These are phyloP conservation scores for Sminthurinus aureus DNA, from an alignment of 2,888 invertebrate genomes.

Conservation along the genomic window DNA sequence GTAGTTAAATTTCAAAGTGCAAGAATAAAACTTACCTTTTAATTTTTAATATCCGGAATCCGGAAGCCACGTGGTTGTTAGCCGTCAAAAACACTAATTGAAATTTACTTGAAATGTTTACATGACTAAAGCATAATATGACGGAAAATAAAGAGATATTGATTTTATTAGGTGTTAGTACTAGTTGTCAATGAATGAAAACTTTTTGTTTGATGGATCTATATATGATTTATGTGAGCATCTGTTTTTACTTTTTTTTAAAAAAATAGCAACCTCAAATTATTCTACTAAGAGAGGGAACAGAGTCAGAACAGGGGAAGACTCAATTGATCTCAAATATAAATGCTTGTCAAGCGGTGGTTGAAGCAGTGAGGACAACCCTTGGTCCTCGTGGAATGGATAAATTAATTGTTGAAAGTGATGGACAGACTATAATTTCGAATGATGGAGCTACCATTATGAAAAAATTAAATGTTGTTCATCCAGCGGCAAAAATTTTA, in stretches of 20 bases:
- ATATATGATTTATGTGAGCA: too few species aligned
- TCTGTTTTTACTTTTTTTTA: not conserved
- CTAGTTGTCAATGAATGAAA: too few species aligned
- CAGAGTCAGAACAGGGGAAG: conserved; percentile 94
- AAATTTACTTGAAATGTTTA: too few species aligned
- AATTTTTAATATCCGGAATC: too few species aligned
- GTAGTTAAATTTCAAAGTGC: too few species aligned
- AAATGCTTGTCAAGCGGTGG: conserved; percentile 94
- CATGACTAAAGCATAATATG: too few species aligned
- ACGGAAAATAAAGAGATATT: too few species aligned
- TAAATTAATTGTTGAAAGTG: conserved; percentile 91
- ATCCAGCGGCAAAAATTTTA: conserved; percentile 96
- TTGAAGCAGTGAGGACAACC: conserved; percentile 96
- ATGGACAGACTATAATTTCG: conserved; percentile 94
- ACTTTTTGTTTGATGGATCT: too few species aligned
- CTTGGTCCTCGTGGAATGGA: conserved; percentile 92
- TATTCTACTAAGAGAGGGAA: conserved; percentile 95
- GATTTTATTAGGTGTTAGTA: too few species aligned
- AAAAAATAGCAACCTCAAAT: conserved; percentile 92
- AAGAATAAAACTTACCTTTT: too few species aligned
- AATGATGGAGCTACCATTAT: conserved; percentile 99
- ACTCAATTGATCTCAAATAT: conserved; percentile 96
- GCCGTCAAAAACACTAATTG: too few species aligned
- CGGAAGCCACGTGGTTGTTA: too few species aligned
- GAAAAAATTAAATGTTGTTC: conserved; percentile 96